phyloP scores from a whole-genome alignment of 1,140 invertebrate species.

The Telenomus remus region DNA sequence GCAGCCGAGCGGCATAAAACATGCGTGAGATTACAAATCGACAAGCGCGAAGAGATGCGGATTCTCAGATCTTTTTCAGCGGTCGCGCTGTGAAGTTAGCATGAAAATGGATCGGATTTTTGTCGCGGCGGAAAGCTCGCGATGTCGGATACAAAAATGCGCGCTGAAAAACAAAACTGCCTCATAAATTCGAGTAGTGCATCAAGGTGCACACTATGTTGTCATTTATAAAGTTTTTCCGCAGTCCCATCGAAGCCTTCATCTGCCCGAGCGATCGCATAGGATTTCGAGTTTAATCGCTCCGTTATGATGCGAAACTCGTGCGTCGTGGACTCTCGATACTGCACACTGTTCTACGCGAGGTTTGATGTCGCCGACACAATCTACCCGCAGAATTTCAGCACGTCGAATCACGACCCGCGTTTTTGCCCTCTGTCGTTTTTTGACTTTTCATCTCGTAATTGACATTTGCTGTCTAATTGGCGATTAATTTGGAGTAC shows the following conservation, averaged over 20 bases:
- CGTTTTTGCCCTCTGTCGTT: constrained; percentile 45
- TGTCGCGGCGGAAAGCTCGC: constrained; percentile 20
- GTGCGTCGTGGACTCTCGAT: constrained; percentile 29
- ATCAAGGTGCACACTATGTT: constrained; percentile 43
- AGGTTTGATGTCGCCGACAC: constrained; percentile 59
- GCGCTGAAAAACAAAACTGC: constrained; percentile 12
- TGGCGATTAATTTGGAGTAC: too few relatives aligned
- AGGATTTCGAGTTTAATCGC: constrained; percentile 39
- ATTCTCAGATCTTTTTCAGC: not conserved
- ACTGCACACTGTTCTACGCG: constrained; percentile 40
- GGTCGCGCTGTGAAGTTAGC: constrained; percentile 24
- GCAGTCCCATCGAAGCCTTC: constrained; percentile 20
- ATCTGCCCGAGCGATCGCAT: not conserved
- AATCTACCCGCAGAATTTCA: constrained; percentile 46
- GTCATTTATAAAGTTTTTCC: constrained; percentile 57
- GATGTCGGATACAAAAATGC: constrained; percentile 47
- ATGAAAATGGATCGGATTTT: constrained; percentile 36
- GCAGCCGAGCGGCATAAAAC: too few relatives aligned
- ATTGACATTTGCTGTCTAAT: not conserved
- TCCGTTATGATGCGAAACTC: constrained; percentile 58
- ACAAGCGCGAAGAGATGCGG: constrained; percentile 16
- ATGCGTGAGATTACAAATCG: constrained; percentile 17
- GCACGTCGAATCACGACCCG: constrained; percentile 30
- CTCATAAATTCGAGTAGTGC: constrained; percentile 52
- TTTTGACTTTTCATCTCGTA: constrained; percentile 8